These are phyloP conservation scores for Nematostella vectensis DNA, from an alignment of 92 coral and sea anemone species.

Conservation along the genomic window DNA sequence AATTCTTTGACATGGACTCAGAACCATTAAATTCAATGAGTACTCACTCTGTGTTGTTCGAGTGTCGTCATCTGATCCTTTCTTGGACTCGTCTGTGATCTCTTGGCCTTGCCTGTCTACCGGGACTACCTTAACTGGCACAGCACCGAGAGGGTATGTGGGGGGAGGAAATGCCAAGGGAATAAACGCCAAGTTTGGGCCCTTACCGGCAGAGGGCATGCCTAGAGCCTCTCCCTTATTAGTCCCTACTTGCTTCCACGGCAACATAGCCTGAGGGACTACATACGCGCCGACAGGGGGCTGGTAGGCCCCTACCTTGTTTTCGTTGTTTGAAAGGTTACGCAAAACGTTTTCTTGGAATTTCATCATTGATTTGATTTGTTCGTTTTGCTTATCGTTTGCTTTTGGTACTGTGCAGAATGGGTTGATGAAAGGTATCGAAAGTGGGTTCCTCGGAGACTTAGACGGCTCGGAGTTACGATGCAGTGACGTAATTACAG, in stretches of 20 bases:
- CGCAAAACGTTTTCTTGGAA: background rate
- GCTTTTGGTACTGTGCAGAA: background rate
- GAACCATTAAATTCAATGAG: too few relatives aligned
- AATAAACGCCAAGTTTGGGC: background rate
- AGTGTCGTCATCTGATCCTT: too few relatives aligned
- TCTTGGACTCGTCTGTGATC: too few relatives aligned
- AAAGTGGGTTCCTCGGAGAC: background rate
- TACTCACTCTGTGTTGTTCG: too few relatives aligned
- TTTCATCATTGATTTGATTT: background rate
- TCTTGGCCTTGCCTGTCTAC: too few relatives aligned
- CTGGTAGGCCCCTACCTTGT: background rate
- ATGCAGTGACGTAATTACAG: background rate
- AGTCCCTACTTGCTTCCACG: background rate
- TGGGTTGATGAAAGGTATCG: background rate
- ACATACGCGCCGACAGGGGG: background rate
- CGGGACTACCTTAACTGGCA: background rate
- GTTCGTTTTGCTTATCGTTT: background rate
- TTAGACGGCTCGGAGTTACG: background rate
- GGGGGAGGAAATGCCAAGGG: background rate
- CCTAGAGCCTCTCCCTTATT: background rate
- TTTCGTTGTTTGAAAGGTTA: background rate
- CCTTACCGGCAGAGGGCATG: background rate
- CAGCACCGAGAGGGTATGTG: background rate
- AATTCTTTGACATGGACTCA: too few relatives aligned
- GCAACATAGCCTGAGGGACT: background rate